phyloP scores from a whole-genome alignment of 1,140 invertebrate genomes.

The Papilio polyxenes region DNA sequence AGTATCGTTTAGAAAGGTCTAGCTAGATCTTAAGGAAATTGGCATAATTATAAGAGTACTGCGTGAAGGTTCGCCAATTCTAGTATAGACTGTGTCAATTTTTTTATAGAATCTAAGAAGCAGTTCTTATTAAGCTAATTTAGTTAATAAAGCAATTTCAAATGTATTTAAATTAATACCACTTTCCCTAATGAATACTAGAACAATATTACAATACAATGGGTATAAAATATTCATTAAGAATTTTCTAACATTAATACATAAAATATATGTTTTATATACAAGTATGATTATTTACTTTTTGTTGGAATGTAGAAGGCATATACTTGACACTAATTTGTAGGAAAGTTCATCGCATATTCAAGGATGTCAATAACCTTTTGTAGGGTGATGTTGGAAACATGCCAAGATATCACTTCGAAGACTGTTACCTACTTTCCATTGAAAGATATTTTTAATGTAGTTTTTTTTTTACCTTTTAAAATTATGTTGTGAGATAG shows the following conservation, averaged over 20 bases:
- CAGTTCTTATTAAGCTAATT: not conserved
- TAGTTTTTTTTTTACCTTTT: too few relatives aligned
- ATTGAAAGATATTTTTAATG: not conserved
- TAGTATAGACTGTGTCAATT: not conserved
- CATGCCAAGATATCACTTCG: not conserved
- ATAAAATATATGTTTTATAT: not conserved
- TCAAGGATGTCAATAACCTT: not conserved
- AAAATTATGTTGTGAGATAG: not conserved
- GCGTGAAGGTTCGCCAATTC: too few relatives aligned
- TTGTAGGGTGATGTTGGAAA: not conserved
- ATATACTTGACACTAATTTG: not conserved
- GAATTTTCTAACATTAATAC: not conserved
- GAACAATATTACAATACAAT: not conserved
- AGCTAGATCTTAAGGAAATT: too few relatives aligned
- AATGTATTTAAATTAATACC: constrained; percentile 40
- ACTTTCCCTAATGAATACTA: constrained; percentile 44
- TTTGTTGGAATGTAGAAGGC: not conserved
- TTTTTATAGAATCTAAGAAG: not conserved
- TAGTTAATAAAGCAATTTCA: constrained; percentile 36
- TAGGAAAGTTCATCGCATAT: not conserved
- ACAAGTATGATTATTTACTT: not conserved
- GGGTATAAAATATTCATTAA: not conserved
- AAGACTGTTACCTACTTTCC: not conserved
- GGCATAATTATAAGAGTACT: too few relatives aligned
- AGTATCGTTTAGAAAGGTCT: too few relatives aligned